phyloP scores from a whole-genome alignment of 2,797 vertebrate genomes.

The Pampus argenteus region DNA sequence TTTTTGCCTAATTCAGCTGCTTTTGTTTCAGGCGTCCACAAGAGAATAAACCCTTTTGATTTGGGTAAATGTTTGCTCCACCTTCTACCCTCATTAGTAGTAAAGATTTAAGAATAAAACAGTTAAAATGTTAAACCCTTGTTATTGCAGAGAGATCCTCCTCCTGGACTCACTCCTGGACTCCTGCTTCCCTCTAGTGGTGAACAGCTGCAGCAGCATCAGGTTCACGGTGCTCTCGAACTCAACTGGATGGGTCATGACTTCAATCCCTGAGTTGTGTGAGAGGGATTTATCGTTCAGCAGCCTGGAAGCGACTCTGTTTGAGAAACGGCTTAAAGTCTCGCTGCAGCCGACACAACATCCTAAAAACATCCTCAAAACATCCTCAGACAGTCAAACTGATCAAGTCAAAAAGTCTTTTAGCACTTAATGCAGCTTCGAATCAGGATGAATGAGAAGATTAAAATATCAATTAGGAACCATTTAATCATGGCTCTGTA shows the following conservation, averaged over 20 bases:
- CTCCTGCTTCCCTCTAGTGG: constrained; percentile 57
- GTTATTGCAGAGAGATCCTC: background rate
- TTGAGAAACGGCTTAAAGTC: constrained; percentile 10
- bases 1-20: no score
- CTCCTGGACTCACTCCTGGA: background rate
- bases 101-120: no score
- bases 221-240: background rate
- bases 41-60: no score
- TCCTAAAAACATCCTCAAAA: no score
- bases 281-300: background rate
- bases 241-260: background rate
- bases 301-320: background rate
- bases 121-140: background rate
- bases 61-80: no score
- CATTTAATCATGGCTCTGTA: no score
- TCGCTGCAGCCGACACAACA: background rate
- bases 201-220: background rate
- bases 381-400: background rate
- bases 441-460: no score
- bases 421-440: background rate
- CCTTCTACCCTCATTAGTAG: no score
- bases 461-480: no score
- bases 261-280: background rate
- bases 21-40: no score
- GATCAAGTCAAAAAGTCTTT: background rate